These are phyloP conservation scores for Cacoxenus indagator DNA, from an alignment of 2,888 invertebrate species.

Conservation along the genomic window DNA sequence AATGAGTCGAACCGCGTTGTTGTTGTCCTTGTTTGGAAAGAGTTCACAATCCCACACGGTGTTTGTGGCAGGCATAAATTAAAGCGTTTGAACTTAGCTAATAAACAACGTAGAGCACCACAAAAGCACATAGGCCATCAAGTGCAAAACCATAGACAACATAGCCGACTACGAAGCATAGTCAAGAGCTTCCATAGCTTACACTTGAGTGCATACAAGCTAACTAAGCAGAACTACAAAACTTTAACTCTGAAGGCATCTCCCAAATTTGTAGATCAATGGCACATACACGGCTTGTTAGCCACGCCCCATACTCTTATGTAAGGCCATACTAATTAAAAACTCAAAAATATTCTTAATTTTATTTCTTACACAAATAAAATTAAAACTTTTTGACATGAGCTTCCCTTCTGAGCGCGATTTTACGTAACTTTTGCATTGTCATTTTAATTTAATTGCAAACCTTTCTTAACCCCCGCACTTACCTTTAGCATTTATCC, in stretches of 20 bases:
- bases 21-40: neutral
- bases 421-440: neutral
- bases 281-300: neutral
- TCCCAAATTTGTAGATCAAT: neutral
- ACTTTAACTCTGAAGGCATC: neutral
- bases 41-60: neutral
- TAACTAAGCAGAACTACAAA: neutral
- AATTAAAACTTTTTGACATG: neutral
- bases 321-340: conserved; percentile 3
- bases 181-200: neutral
- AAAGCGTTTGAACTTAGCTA: neutral
- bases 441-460: conserved; percentile 9
- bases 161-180: neutral
- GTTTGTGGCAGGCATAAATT: neutral
- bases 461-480: neutral
- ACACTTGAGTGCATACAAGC: neutral
- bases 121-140: neutral
- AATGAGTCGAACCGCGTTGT: neutral
- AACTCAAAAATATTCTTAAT: neutral
- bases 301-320: neutral
- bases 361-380: neutral
- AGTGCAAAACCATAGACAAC: neutral
- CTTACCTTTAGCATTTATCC: too few species aligned
- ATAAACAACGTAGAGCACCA: conserved; percentile 4
- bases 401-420: neutral